Evolutionary conservation across 2,113 vertebrate species (phyloP), one percentile per base, ranked within the genome.

Genomic region (Amphiprion ocellaris): DNA sequence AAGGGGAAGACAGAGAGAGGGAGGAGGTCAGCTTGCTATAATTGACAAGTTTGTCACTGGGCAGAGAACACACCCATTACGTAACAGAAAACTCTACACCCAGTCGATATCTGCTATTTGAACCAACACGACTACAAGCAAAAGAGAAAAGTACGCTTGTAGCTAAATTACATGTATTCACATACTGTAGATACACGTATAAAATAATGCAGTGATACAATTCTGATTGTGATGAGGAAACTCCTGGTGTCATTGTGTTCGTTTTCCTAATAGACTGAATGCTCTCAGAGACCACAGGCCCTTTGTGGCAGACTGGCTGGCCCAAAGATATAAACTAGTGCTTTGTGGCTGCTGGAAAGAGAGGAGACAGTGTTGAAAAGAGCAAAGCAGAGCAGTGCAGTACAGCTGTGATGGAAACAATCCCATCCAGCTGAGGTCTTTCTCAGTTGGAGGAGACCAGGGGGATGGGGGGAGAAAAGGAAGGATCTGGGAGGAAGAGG

Each of bases 351-450:
- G 75, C 72, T 71, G 78, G 60, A 74, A 82, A 62, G 46, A 63
- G 37, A 23, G 60, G 39, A 67, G 58, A 74, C 12, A 23, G 65
- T 14, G 44, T 12, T 24, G 78, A 80, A 37, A 63, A n/a, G 55
- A 81, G 41, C 67, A 77, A 39, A 74, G 61, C 56, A 67, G 55
- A 87, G 69, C 60, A 59, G 64, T 19, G 74, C 39, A 46, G 65
- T 72, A 47, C 80, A 82, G 82, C 87, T 90, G 89, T 56, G 77
- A 79, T 63, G 82, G 87, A 88, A 88, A 69, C 75, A 76, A 62
- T 72, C 82, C 63, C 69, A 82, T 82, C 69, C 82, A 85, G 74
- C 82, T 80, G 79, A 77, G 77, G 54, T 56, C 71, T 77, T 69
- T 61, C 75, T 83, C 69, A 61, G 62, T 78, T 65, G 49, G 74